Evolutionary conservation across 1,140 invertebrate genomes (phyloP).

Genomic region (Homalodisca vitripennis): DNA sequence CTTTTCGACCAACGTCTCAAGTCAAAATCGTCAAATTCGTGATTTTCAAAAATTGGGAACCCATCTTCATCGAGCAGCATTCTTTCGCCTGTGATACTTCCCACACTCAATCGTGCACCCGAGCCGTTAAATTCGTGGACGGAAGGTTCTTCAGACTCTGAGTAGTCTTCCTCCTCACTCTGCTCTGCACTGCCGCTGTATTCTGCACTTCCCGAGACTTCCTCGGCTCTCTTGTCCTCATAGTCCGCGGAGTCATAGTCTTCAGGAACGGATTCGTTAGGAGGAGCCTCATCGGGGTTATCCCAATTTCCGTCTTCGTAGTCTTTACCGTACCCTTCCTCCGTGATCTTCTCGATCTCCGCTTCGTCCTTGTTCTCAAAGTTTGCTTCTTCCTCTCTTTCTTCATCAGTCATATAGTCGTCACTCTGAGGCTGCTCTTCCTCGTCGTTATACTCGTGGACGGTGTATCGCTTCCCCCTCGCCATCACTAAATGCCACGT

Average conservation of each 20-base stretch:
- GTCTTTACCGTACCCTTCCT: constrained; percentile 19
- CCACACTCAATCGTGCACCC: not conserved
- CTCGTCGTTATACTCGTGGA: not conserved
- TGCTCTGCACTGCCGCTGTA: not conserved
- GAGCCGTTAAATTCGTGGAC: not conserved
- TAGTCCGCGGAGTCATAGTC: constrained; percentile 20
- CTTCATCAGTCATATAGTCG: too few relatives aligned
- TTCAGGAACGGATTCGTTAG: not conserved
- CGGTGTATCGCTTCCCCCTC: not conserved
- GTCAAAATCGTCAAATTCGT: not conserved
- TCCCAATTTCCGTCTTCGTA: constrained; percentile 12
- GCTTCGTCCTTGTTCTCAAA: constrained; percentile 16
- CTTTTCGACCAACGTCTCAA: not conserved
- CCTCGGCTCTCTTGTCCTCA: constrained; percentile 10
- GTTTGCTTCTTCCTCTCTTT: constrained; percentile 1
- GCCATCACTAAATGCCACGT: not conserved
- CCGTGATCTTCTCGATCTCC: constrained; percentile 11
- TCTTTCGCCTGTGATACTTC: constrained; percentile 1
- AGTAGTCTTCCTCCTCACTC: constrained; percentile 4
- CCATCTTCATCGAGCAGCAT: not conserved
- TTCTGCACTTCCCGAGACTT: constrained; percentile 5
- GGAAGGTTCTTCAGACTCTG: constrained; percentile 12
- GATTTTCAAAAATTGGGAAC: constrained; percentile 11
- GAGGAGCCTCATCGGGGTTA: not conserved
- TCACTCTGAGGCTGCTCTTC: too few relatives aligned